Conservation (phyloP, 2,113 vertebrate genomes). For the Urocynchramus pylzowi region DNA sequence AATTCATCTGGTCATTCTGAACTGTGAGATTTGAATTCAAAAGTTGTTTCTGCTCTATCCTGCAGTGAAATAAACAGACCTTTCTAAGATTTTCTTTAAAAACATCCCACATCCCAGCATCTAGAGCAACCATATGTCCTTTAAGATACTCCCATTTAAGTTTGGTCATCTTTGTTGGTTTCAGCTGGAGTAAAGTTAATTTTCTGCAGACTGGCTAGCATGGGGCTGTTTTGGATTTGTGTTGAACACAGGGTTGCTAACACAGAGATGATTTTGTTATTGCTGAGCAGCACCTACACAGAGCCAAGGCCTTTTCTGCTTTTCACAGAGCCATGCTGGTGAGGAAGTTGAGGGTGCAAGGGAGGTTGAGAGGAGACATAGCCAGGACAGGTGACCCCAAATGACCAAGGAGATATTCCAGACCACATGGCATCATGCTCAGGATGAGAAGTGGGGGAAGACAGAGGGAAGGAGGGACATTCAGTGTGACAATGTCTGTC, state of each 20-base stretch:
- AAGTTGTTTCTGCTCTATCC: background rate
- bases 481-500: background rate
- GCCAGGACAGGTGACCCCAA: background rate
- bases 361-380: background rate
- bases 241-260: background rate
- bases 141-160: background rate
- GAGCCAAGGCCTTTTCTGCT: background rate
- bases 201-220: background rate
- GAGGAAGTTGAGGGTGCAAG: accelerated
- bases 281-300: background rate
- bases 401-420: background rate
- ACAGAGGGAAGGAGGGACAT: background rate
- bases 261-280: accelerated
- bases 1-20: background rate
- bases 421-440: too few relatives aligned
- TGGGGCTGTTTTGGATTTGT: background rate
- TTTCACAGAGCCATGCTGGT: accelerated
- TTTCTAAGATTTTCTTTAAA: background rate
- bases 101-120: background rate
- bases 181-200: background rate
- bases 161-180: background rate
- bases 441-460: background rate
- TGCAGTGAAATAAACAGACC: background rate
- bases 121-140: background rate
- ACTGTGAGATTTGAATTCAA: background rate